Conservation (phyloP, 2,888 invertebrate species). For the Aelia acuminata region DNA sequence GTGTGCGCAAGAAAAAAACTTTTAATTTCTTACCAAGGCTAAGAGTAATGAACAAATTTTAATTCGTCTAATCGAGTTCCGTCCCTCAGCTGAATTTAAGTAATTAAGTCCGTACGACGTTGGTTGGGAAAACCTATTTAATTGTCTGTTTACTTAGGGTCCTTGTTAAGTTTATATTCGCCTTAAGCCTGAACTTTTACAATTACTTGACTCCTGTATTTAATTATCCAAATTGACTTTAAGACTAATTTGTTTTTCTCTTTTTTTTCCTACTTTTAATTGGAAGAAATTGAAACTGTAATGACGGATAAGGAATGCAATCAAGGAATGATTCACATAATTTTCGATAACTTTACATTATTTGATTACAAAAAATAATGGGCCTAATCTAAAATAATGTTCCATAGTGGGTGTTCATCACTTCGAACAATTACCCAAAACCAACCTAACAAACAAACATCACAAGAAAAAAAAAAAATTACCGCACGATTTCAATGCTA, state of each 20-base stretch:
- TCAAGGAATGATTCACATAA: too few species aligned
- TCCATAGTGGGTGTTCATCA: too few species aligned
- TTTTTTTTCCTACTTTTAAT: background rate
- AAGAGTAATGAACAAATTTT: conserved; percentile 32
- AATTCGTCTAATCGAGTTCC: conserved; percentile 34
- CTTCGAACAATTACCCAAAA: too few species aligned
- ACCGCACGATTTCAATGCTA: too few species aligned
- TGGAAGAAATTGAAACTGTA: background rate
- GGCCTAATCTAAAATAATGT: too few species aligned
- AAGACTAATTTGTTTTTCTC: conserved; percentile 10
- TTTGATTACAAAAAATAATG: too few species aligned
- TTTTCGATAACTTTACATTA: too few species aligned
- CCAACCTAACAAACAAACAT: too few species aligned
- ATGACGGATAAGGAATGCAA: background rate
- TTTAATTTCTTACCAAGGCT: background rate
- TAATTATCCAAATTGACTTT: conserved; percentile 23
- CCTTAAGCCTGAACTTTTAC: conserved; percentile 34
- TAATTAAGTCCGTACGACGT: conserved; percentile 42
- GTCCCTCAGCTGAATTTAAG: conserved; percentile 44
- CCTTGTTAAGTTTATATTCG: conserved; percentile 33
- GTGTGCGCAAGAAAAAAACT: background rate
- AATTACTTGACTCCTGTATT: conserved; percentile 30
- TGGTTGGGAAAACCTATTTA: conserved; percentile 49
- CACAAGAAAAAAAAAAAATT: too few species aligned
- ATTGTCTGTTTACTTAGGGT: conserved; percentile 39